phyloP scores from a whole-genome alignment of 2,888 invertebrate species.

The Choristoneura rosaceana region DNA sequence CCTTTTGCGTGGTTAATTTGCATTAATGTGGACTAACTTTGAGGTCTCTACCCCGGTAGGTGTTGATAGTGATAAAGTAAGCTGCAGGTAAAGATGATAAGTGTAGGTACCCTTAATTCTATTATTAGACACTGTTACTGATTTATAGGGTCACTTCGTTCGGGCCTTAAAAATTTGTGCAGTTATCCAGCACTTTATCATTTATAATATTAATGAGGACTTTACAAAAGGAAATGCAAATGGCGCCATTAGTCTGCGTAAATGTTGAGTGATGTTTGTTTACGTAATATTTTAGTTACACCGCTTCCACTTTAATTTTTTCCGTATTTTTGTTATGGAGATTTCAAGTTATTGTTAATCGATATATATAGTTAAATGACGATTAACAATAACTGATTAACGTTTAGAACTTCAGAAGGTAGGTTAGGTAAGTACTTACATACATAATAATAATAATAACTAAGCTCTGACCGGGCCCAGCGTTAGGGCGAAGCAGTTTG shows the following conservation, averaged over 20 bases:
- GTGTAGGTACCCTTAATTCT: neutral
- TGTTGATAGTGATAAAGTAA: no score
- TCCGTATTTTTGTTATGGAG: no score
- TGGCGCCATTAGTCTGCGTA: neutral
- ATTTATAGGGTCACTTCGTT: neutral
- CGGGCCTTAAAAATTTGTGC: neutral
- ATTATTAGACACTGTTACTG: neutral
- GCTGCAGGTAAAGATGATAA: no score
- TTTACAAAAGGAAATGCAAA: neutral
- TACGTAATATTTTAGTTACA: neutral
- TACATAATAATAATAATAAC: neutral
- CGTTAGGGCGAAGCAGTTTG: neutral
- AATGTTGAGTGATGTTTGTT: neutral
- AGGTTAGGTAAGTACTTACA: no score
- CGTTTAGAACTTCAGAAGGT: neutral
- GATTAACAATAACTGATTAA: neutral
- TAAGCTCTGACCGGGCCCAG: neutral
- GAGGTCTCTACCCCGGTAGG: no score
- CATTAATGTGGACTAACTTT: no score
- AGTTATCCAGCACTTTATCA: neutral
- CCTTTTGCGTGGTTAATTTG: no score
- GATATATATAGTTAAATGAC: neutral
- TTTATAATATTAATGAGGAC: constrained; percentile 1
- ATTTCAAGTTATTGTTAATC: no score
- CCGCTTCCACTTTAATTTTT: neutral